Conservation (phyloP, 2,888 invertebrate species). For the Kryphioiulus occultus region DNA sequence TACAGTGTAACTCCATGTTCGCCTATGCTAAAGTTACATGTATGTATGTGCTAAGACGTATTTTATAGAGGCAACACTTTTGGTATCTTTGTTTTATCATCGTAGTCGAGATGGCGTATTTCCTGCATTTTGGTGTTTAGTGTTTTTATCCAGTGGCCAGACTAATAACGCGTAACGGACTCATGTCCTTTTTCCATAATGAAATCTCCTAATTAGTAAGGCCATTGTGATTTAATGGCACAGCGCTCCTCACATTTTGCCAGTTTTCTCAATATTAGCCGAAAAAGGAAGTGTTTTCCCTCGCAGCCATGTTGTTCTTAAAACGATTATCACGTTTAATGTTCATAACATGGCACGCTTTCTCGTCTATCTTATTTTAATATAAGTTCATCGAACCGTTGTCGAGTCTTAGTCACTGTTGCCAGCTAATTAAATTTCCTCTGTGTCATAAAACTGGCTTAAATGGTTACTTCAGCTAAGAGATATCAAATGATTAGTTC, state of each 20-base stretch:
- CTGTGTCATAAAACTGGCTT: neutral
- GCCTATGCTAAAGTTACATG: no score
- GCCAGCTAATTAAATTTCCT: neutral
- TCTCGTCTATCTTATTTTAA: neutral
- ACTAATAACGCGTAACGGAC: neutral
- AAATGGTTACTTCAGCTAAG: neutral
- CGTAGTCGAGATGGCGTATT: no score
- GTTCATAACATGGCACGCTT: neutral
- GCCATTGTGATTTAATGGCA: neutral
- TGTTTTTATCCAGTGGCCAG: neutral
- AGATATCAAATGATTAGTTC: neutral
- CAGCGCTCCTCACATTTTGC: neutral
- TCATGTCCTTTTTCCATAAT: neutral
- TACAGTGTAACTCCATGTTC: no score
- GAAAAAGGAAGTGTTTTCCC: neutral
- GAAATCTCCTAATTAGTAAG: neutral
- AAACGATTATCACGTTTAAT: neutral
- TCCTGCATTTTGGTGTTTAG: no score
- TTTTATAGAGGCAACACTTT: no score
- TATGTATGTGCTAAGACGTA: no score
- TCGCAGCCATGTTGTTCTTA: neutral
- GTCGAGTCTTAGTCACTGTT: constrained; percentile 5
- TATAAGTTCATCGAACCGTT: neutral
- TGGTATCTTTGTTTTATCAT: no score
- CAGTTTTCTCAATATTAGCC: neutral